Evolutionary conservation across 2,797 vertebrate species (phyloP).

Genomic region (Carapus acus): DNA sequence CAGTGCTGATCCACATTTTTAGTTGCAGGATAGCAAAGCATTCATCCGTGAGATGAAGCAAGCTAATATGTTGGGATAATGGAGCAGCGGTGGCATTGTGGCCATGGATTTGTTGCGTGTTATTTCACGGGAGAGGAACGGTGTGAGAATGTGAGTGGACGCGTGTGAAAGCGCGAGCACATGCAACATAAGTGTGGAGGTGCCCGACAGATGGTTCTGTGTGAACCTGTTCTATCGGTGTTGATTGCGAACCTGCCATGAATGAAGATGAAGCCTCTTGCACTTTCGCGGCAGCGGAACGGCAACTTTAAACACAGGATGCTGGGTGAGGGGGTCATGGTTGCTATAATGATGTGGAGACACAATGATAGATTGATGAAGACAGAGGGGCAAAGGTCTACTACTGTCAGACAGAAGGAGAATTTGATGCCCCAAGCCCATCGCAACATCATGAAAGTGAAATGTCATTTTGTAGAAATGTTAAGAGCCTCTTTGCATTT

Average conservation of each 20-base stretch:
- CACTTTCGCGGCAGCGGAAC: slow-evolving; percentile 11
- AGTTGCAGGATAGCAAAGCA: background rate
- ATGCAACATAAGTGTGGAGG: slow-evolving; percentile 10
- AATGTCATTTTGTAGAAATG: no score
- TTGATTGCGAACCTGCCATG: slow-evolving; percentile 47
- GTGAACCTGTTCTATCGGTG: slow-evolving; percentile 51
- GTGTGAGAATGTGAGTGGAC: slow-evolving; percentile 1
- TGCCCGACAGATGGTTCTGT: slow-evolving; percentile 57
- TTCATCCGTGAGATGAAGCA: background rate
- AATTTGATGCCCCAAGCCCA: no score
- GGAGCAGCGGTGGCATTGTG: slow-evolving; percentile 15
- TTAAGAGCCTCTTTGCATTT: no score
- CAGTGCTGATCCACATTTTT: background rate
- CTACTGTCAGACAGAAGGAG: no score
- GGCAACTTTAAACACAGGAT: background rate
- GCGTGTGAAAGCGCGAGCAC: slow-evolving; percentile 10
- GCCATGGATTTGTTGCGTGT: slow-evolving; percentile 3
- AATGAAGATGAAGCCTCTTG: slow-evolving; percentile 35
- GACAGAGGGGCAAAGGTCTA: no score
- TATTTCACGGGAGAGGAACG: slow-evolving; percentile 4
- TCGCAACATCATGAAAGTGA: no score
- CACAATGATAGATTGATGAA: no score
- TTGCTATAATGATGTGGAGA: no score
- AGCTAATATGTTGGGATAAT: background rate
- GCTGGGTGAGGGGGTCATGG: background rate